Evolutionary conservation across 2,888 invertebrate genomes (phyloP), one percentile per base, ranked within the genome.

Genomic region (Agrochola litura): DNA sequence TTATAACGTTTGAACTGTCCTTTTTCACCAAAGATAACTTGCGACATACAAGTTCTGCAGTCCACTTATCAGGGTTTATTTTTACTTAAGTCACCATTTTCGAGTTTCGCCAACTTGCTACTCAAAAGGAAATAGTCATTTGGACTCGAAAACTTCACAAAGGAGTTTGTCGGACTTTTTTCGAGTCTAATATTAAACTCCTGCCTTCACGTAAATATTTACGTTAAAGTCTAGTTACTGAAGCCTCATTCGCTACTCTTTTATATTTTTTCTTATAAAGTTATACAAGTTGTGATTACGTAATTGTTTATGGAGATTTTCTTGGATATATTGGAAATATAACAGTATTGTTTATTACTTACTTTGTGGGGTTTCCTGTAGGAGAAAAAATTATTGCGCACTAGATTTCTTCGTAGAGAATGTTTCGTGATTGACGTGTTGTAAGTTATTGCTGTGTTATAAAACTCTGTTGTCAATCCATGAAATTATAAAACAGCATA

Each of bases 151-250:
- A 71, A 71, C 22, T 82, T 77, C n/a, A 71, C 84, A 84, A 82
- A 66, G 68, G 41, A 58, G 52, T 43, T 64, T 25, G 49, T 61
- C 25, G 30, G 52, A 74, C 54, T 72, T 82, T 71, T 65, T 68
- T 16, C 41, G 52, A 73, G 56, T 58, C 41, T 25, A 54, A 75
- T 41, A 54, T 63, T 49, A 37, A 82, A 85, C 63, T 76, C 12
- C 25, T 63, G 54, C 73, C 22, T 76, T 74, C 16, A 72, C 43
- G 74, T 73, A 83, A 86, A 83, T 80, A 52, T 84, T 86, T 72
- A 80, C 61, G 2, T 58, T 12, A 37, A 76, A 67, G 10, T 68
- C 22, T 30, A 61, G 49, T 63, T 14, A 54, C 60, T 46, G 37
- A 73, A 81, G 67, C 22, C 56, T 65, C 71, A 46, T 70, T 73